phyloP scores from a whole-genome alignment of 2,797 vertebrate genomes.

The Rhadinocentrus ornatus region DNA sequence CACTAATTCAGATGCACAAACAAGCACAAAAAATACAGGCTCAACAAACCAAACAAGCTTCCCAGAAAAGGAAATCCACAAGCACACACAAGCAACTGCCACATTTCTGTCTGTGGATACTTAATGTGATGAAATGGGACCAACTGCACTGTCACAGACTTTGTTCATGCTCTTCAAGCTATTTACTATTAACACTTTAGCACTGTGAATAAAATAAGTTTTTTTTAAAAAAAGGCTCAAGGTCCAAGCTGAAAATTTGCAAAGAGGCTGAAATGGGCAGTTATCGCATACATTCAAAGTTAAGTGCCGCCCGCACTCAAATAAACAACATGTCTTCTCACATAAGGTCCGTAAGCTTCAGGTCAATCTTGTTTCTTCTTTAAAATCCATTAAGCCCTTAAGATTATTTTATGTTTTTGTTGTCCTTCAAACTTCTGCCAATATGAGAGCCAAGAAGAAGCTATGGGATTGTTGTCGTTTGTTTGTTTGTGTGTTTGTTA shows the following conservation, averaged over 20 bases:
- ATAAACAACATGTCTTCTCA: conserved; percentile 32
- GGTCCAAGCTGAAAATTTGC: conserved; percentile 29
- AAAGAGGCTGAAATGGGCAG: conserved; percentile 34
- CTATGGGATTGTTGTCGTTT: conserved; percentile 5
- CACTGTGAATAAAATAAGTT: conserved; percentile 37
- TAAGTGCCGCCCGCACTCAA: conserved; percentile 38
- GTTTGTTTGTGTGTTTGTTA: conserved; percentile 12
- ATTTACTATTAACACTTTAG: conserved; percentile 31
- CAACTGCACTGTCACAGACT: conserved; percentile 30
- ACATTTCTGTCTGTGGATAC: conserved; percentile 43
- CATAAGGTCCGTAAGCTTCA: conserved; percentile 45
- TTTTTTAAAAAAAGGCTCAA: conserved; percentile 17
- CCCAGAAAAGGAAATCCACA: conserved; percentile 54
- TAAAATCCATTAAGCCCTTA: conserved; percentile 51
- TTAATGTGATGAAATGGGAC: conserved; percentile 42
- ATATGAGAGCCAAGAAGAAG: not conserved
- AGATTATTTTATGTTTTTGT: conserved; percentile 34
- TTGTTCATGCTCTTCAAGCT: conserved; percentile 18
- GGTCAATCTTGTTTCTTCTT: conserved; percentile 30
- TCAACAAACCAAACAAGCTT: conserved; percentile 65
- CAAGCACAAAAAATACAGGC: conserved; percentile 56
- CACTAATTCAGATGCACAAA: conserved; percentile 42
- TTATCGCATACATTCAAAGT: conserved; percentile 39
- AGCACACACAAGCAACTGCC: conserved; percentile 63
- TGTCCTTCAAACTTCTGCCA: conserved; percentile 10